Evolutionary conservation across 2,113 vertebrate species (phyloP), one percentile per base, ranked within the genome.

Genomic region (Sylvia atricapilla): DNA sequence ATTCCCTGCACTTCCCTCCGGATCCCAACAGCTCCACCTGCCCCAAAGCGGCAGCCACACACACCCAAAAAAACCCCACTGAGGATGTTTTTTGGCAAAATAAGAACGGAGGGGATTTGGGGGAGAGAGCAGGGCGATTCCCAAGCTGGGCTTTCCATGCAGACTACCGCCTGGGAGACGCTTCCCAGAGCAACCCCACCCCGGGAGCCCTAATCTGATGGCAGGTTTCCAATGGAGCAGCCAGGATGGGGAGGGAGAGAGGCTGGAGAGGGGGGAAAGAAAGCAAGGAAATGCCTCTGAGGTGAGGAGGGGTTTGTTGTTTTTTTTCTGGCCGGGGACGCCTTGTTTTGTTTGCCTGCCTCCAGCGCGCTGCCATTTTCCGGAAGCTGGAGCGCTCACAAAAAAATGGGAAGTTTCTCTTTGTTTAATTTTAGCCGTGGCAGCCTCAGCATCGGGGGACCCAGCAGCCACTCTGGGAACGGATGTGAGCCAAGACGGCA

Each of bases 281-380:
- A 96, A 96, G 95, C 94, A 72, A 96, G 95, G 96, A 97, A 97
- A 97, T 96, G 95, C 96, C 96, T 95, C 63, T 76, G 95, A 87
- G 91, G 92, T 93, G 95, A 95, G 95, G 90, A 95, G 55, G 63
- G 53, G 12, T 33, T 33, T 55, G 52, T 55, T 52, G n/a, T 44
- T 41, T 31, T 35, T 80, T 68, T 72, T 90, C 92, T 92, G 92
- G 80, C 87, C 0, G 2, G 84, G 81, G 49, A 59, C 33, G 53
- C 72, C 50, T 84, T 93, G 84, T 82, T 95, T 95, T 94, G 81
- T 59, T 92, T 20, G 46, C 88, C 90, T 90, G 68, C 90, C 85
- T 76, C 81, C 74, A 93, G 90, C 37, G 15, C 14, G 73, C 89
- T 96, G 92, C 95, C 89, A 79, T 91, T 95, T 81, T 68, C 52